Evolutionary conservation across 1,140 invertebrate genomes (phyloP), one percentile per base, ranked within the genome.

Genomic region (Eupristina koningsbergeri): DNA sequence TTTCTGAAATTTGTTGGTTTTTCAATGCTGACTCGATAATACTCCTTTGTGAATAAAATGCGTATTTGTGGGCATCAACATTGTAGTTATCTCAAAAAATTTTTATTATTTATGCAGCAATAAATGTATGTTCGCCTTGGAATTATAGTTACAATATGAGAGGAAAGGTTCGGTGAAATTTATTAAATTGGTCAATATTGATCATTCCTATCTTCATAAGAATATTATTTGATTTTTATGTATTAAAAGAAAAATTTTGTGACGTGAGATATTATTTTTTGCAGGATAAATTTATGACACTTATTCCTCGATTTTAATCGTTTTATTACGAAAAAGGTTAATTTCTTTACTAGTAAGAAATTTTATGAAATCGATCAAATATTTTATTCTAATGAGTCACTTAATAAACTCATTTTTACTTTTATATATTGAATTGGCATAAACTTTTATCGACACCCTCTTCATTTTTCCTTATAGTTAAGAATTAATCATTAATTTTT

Each of bases 251-350:
- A 26, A 7, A 58, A 3, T 58, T 58, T 26, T 22, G 53, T 3
- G 53, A 58, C 53, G 22, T 58, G 26, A 58, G 26, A 58, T 58
- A 26, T 67, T 34, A 22, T 67, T 67, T 22, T 36, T 67, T 22
- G 36, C 19, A 19, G 19, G 19, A 36, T 3, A 34, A 67, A 67
- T 5, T 67, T 36, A 29, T 67, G 31, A 67, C 15, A 67, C 17
- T n/a, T 67, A 17, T 8, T 39, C 17, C 17, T 2, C 34, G 11
- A 8, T 19, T 64, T 64, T 36, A 67, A 36, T 19, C 31, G 31
- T 67, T 67, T 67, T 67, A 67, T 67, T 67, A 67, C n/a, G 9
- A 36, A 67, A 67, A 67, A 67, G 64, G 31, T 64, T 19, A 3
- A 67, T 9, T 67, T 67, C n/a, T 36, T 34, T 67, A 67, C 15